Evolutionary conservation across 2,888 invertebrate genomes (phyloP).

Genomic region (Phaedon cochleariae): DNA sequence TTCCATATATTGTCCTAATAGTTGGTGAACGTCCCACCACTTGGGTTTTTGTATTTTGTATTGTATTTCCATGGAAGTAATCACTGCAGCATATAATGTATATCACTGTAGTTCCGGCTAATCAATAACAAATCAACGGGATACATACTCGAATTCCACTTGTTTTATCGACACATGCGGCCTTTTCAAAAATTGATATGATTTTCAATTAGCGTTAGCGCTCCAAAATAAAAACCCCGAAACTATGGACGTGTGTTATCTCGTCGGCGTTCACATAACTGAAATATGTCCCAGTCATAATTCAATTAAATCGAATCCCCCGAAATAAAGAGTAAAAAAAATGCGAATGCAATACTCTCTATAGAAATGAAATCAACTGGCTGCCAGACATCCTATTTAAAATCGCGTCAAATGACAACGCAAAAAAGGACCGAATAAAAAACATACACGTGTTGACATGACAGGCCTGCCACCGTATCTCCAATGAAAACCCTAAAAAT

Average conservation of each 20-base stretch:
- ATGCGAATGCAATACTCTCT: conserved; percentile 47
- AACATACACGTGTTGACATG: conserved; percentile 57
- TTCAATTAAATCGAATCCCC: conserved; percentile 51
- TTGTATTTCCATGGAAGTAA: background rate
- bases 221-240: conserved; percentile 9
- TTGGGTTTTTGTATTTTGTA: background rate
- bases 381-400: conserved; percentile 51
- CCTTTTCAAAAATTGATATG: conserved; percentile 16
- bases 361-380: conserved; percentile 49
- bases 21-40: too few species aligned
- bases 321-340: conserved; percentile 48
- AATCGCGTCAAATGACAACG: conserved; percentile 50
- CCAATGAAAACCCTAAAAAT: conserved; percentile 56
- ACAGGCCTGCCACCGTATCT: conserved; percentile 55
- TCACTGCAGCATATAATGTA: background rate
- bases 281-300: conserved; percentile 50
- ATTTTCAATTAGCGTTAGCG: conserved; percentile 22
- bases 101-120: background rate
- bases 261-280: conserved; percentile 30
- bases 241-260: conserved; percentile 18
- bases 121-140: conserved; percentile 8
- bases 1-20: too few species aligned
- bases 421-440: conserved; percentile 46
- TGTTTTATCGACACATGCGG: conserved; percentile 13
- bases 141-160: background rate